Base-by-base conservation (phyloP, 2,888 invertebrate species). In the Troides aeacus region DNA sequence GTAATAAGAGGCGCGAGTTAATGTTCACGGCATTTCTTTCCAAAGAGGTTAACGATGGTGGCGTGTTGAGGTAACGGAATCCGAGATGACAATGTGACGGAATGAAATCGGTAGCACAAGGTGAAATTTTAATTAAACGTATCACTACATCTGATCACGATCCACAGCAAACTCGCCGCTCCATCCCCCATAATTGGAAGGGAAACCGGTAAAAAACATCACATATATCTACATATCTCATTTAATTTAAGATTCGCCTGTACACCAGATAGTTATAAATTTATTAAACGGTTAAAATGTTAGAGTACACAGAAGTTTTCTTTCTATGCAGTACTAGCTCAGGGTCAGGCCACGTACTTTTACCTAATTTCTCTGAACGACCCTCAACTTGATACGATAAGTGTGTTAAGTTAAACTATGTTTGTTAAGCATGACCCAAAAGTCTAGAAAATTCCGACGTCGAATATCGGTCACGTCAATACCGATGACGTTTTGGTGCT, bases 111-210 rank as follows among this genome's bases (percentile, higher is more conserved):
- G 87, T 86, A 88, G 88, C 86, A 80, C 81, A 81, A 85, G 82
- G 80, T 85, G 83, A 87, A 89, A 85, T 85, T 46, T 88, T 90
- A 90, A 91, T 90, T 90, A 89, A 89, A 84, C 85, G 79, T 87
- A 88, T 88, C 88, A 81, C 77, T 73, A 71, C 78, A 83, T 84
- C 84, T 84, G 88, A 90, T 90, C 70, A 57, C 64, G 64, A 70
- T 70, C 89, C 80, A 78, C 78, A 79, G 79, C 80, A 79, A 80
- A 82, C 81, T 80, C 77, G 79, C 76, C 75, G 72, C 72, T 72
- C 77, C 69, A 68, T 71, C 77, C 75, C 72, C 78, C 71, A 83
- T 89, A 89, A 90, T 90, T 90, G 88, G 85, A 84, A 53, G 21
- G 30, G 36, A 42, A 67, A 42, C 79, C 75, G 77, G 77, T 84